A percentile compares a stretch with the other conserved stretches of the same genome.
Conservation (phyloP, 1,140 invertebrate genomes). For the Drosophila hydei region DNA sequence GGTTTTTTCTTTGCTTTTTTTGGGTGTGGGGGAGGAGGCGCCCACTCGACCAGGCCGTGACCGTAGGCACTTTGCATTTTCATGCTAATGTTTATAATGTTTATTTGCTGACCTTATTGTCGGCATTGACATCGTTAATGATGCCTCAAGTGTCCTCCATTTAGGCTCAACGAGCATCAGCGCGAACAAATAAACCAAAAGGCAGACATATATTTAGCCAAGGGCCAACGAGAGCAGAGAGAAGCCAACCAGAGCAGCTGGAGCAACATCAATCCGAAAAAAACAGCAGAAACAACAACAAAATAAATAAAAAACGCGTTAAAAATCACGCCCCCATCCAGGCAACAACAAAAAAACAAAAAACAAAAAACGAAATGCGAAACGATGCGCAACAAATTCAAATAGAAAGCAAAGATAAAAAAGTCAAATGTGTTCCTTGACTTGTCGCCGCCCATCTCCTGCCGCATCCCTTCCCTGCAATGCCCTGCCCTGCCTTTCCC, state of each 20-base stretch:
- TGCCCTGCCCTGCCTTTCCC: background rate
- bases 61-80: slow-evolving; percentile 25
- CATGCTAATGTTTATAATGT: slow-evolving; percentile 42
- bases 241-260: background rate
- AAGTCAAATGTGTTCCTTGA: slow-evolving; percentile 60
- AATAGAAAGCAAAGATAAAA: slow-evolving; percentile 70
- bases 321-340: slow-evolving; percentile 42
- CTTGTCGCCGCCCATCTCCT: slow-evolving; percentile 11
- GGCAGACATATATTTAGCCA: slow-evolving; percentile 17
- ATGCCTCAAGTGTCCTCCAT: slow-evolving; percentile 76
- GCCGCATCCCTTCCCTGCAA: background rate
- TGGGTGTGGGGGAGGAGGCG: slow-evolving; percentile 10
- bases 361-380: slow-evolving; percentile 32
- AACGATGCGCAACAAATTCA: slow-evolving; percentile 74
- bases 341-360: slow-evolving; percentile 3
- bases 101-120: slow-evolving; percentile 60
- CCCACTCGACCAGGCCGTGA: slow-evolving; percentile 27
- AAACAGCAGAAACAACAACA: slow-evolving; percentile 20
- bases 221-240: background rate
- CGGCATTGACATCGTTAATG: slow-evolving; percentile 77
- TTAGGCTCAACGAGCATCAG: slow-evolving; percentile 47
- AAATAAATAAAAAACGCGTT: slow-evolving; percentile 27
- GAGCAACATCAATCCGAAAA: slow-evolving; percentile 6
- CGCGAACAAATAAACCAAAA: slow-evolving; percentile 48
- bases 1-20: background rate